These are phyloP conservation scores for Leistus spinibarbis DNA, from an alignment of 2,888 invertebrate genomes.

Conservation along the genomic window DNA sequence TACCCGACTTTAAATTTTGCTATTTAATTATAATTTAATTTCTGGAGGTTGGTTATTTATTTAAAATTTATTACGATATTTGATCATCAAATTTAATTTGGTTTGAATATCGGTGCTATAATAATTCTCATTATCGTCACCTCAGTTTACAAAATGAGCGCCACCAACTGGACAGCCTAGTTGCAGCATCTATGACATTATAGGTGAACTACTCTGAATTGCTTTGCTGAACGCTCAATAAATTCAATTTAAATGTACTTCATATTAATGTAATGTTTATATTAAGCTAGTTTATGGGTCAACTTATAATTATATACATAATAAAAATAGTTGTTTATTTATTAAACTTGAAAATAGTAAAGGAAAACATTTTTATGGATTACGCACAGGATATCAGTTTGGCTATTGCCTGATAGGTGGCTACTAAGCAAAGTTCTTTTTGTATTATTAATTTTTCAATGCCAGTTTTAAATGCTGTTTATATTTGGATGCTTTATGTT, in stretches of 20 bases:
- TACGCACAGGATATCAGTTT: neutral
- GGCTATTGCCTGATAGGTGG: neutral
- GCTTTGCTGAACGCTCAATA: neutral
- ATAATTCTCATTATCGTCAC: neutral
- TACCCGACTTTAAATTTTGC: too few species aligned
- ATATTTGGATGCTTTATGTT: neutral
- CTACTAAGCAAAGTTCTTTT: neutral
- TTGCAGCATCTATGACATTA: neutral
- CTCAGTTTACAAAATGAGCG: neutral
- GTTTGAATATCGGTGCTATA: neutral
- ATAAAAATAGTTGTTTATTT: neutral
- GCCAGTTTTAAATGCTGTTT: neutral
- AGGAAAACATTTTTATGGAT: neutral
- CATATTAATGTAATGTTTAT: neutral
- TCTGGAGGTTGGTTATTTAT: too few species aligned
- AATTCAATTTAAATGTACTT: neutral
- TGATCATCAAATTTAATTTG: too few species aligned
- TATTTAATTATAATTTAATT: too few species aligned
- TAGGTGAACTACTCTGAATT: neutral
- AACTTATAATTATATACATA: neutral
- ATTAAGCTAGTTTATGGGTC: neutral
- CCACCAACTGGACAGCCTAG: neutral
- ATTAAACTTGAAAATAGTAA: neutral
- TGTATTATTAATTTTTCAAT: neutral
- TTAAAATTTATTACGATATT: too few species aligned